Conservation (phyloP, 2,888 invertebrate species). For the Stegophylla sp. region DNA sequence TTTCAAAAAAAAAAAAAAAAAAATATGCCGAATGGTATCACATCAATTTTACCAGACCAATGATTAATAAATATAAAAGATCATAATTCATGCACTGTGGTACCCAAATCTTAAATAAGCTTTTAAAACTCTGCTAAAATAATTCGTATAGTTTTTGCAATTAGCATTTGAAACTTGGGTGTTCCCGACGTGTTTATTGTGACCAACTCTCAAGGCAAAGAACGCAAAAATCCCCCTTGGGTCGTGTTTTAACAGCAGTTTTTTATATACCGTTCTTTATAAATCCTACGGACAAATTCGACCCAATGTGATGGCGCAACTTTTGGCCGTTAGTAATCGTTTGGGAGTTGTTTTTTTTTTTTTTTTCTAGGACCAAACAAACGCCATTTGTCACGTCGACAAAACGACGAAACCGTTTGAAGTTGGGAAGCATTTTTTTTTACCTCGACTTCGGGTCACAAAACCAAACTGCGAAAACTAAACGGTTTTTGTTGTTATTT, state of each 20-base stretch:
- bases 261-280: slow-evolving; percentile 56
- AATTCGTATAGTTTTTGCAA: slow-evolving; percentile 49
- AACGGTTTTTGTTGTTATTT: slow-evolving; percentile 31
- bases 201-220: slow-evolving; percentile 36
- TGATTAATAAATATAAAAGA: neutral
- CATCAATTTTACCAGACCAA: neutral
- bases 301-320: slow-evolving; percentile 46
- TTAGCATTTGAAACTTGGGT: slow-evolving; percentile 48
- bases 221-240: slow-evolving; percentile 39
- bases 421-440: slow-evolving; percentile 40
- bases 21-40: too few species aligned
- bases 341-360: slow-evolving; percentile 40
- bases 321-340: slow-evolving; percentile 58
- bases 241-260: slow-evolving; percentile 57
- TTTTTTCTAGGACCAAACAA: slow-evolving; percentile 48
- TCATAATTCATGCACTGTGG: slow-evolving; percentile 1
- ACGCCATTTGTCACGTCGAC: slow-evolving; percentile 57
- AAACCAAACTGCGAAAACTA: slow-evolving; percentile 45
- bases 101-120: neutral
- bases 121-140: slow-evolving; percentile 46
- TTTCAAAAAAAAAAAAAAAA: too few species aligned
- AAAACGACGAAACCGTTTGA: slow-evolving; percentile 56
- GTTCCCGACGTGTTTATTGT: slow-evolving; percentile 52
- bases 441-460: neutral
- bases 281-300: slow-evolving; percentile 55